Base-by-base conservation (phyloP, 2,888 invertebrate genomes). In the Athripsodes cinereus region DNA sequence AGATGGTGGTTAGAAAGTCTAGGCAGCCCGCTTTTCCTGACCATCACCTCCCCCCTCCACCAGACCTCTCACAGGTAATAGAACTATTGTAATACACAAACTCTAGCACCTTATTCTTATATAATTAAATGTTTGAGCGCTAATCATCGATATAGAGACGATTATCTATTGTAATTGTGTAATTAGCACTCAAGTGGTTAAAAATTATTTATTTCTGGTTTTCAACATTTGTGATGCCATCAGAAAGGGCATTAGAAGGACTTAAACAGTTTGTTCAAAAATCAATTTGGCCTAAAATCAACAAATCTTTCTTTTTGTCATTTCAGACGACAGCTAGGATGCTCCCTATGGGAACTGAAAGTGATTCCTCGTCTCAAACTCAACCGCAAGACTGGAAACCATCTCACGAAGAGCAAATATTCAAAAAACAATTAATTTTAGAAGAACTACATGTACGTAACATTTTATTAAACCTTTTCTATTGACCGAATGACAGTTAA, bases 351-450 rank as follows among this genome's bases (percentile, higher is more conserved):
- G 74, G 74, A 1, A 74, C 74, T 59, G 74, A 75, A 64, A 73
- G 71, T 59, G 63, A 64, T 22, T 66, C 57, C 51, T 46, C 57
- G n/a, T 34, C 60, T 16, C 47, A 44, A 22, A 20, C 47, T 26
- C 35, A 55, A 50, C 34, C 50, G 5, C 58, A 52, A 57, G 62
- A 58, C 18, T 64, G 64, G 55, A 64, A 66, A 64, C 61, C 66
- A 49, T 65, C 70, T 56, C 69, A 73, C 60, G 80, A 85, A 65
- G 86, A 86, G 64, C 84, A 86, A 66, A 81, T 83, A 62, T 74
- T 83, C 55, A 81, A 84, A 66, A 83, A 86, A 68, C 85, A 86
- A 70, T 85, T 84, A 68, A 86, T 88, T 66, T 76, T 87, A 31
- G 86, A 87, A 67, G 87, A 88, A 70, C 71, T 85, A 62, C 79